Conservation (phyloP, 2,888 invertebrate genomes). For the Erpobdella octoculata region DNA sequence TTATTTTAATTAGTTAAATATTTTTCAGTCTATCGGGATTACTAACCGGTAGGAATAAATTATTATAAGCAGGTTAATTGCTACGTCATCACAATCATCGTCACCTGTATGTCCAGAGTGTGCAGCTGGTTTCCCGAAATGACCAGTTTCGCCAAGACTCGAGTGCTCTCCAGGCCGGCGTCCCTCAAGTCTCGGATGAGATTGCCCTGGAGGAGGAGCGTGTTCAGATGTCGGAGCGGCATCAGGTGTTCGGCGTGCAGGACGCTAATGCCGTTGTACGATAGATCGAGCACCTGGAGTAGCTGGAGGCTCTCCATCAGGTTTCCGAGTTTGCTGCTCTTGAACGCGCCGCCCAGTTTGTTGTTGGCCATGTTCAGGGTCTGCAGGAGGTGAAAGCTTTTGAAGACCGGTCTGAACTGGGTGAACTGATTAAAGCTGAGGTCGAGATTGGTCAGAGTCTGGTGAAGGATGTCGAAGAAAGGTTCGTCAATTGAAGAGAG, state of each 20-base stretch:
- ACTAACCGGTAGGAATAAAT: not conserved
- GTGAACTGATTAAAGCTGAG: conserved; percentile 35
- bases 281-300: conserved; percentile 32
- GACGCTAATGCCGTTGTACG: conserved; percentile 27
- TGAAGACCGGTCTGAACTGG: conserved; percentile 23
- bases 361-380: conserved; percentile 28
- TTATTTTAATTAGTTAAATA: too few relatives aligned
- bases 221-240: conserved; percentile 34
- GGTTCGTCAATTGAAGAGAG: conserved; percentile 26
- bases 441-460: conserved; percentile 33
- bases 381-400: conserved; percentile 31
- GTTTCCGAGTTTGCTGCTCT: conserved; percentile 14
- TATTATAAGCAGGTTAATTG: not conserved
- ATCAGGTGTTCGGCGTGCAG: conserved; percentile 21
- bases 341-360: conserved; percentile 27
- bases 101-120: conserved; percentile 31
- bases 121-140: conserved; percentile 34
- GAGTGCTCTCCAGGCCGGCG: conserved; percentile 27
- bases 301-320: conserved; percentile 29
- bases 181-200: conserved; percentile 30
- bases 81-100: too few relatives aligned
- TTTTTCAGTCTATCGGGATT: too few relatives aligned
- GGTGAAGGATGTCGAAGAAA: conserved; percentile 32
- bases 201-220: conserved; percentile 35
- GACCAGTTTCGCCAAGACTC: conserved; percentile 35